Conservation (phyloP, 2,888 invertebrate species). For the Drosophila tripunctata region DNA sequence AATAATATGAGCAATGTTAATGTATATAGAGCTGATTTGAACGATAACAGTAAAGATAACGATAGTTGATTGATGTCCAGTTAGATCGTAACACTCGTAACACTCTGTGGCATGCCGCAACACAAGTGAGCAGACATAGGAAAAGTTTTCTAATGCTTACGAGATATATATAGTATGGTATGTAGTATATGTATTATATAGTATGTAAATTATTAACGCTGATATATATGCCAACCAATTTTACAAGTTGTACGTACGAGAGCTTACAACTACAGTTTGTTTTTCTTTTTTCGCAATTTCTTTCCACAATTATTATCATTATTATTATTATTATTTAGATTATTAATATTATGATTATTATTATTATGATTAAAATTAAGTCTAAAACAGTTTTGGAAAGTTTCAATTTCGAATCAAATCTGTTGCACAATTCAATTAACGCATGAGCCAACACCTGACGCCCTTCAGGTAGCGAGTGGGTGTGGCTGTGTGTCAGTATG, state of each 20-base stretch:
- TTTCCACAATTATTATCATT: constrained; percentile 33
- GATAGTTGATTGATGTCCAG: constrained; percentile 20
- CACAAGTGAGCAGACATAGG: constrained; percentile 56
- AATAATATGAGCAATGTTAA: constrained; percentile 17
- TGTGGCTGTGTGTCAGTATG: constrained; percentile 10
- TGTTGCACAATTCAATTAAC: constrained; percentile 34
- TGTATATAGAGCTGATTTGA: constrained; percentile 5
- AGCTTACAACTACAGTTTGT: constrained; percentile 50
- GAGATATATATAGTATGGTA: no score
- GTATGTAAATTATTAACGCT: constrained; percentile 57
- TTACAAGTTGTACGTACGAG: constrained; percentile 67
- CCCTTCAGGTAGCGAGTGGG: constrained; percentile 75
- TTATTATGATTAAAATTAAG: constrained; percentile 32
- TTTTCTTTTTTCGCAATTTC: no score
- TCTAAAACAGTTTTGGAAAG: constrained; percentile 31
- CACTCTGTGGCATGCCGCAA: constrained; percentile 13
- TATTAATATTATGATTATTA: constrained; percentile 36
- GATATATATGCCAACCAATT: constrained; percentile 64
- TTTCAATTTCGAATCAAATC: constrained; percentile 32
- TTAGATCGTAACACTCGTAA: constrained; percentile 30
- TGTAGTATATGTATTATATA: no score
- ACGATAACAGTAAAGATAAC: constrained; percentile 16
- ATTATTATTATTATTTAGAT: constrained; percentile 37
- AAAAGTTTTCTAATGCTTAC: constrained; percentile 69
- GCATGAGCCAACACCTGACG: constrained; percentile 84